These are phyloP conservation scores for Myotis yumanensis DNA, from an alignment of 2,113 vertebrate genomes.

Conservation along the genomic window DNA sequence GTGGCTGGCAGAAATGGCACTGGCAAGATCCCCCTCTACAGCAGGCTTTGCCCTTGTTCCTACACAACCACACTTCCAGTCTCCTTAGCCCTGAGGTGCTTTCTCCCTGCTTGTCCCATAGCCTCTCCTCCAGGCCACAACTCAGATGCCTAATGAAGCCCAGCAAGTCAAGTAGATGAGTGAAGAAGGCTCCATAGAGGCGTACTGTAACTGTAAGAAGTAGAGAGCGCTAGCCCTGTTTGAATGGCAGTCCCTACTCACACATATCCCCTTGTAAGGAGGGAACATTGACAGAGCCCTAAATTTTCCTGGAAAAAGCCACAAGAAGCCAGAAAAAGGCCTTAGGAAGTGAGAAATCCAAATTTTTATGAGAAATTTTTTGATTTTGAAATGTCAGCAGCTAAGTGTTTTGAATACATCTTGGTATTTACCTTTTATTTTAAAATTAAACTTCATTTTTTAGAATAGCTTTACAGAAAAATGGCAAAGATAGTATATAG, in stretches of 20 bases:
- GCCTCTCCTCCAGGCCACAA: not conserved
- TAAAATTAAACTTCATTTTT: not conserved
- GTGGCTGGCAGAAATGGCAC: not conserved
- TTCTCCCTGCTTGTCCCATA: not conserved
- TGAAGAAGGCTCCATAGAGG: not conserved
- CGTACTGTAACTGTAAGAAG: not conserved
- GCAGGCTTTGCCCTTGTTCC: not conserved
- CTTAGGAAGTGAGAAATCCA: not conserved
- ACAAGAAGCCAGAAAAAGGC: not conserved
- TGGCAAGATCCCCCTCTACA: not conserved
- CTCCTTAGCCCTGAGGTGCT: not conserved
- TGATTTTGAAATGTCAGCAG: not conserved
- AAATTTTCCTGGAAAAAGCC: not conserved
- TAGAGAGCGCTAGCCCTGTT: not conserved
- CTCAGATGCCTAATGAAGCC: not conserved
- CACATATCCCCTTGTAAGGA: not conserved
- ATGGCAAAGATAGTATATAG: not conserved
- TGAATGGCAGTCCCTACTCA: not conserved
- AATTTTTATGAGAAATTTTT: not conserved
- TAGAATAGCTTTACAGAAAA: conserved; percentile 33
- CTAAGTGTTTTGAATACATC: not conserved
- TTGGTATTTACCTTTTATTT: not conserved
- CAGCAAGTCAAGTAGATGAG: not conserved
- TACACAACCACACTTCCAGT: not conserved
- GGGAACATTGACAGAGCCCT: not conserved